Base-by-base conservation (phyloP, 2,888 invertebrate genomes). In the Amphipyra berbera region DNA sequence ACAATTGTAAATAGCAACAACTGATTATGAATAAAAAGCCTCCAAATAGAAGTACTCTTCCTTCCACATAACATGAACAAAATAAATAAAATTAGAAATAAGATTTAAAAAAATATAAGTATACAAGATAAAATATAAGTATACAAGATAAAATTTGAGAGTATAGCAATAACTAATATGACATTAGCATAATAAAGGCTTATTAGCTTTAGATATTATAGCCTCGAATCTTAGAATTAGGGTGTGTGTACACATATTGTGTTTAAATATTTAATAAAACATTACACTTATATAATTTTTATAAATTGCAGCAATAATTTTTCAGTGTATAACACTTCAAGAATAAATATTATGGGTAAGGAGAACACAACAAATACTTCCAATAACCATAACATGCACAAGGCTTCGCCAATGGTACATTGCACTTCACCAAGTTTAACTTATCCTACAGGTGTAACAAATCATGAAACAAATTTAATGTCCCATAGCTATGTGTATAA, bases 1-100 rank as follows among this genome's bases (percentile, higher is more conserved):
- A 93, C 91, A 92, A 91, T 87, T 92, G 91, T 92, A 93, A 93
- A 93, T 92, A 93, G 90, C 90, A 92, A 93, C 92, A 92, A 92
- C 87, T 89, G 88, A 89, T 88, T 82, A 85, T 82, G 82, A 86
- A 84, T 84, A 89, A 84, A 89, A 90, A 93, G 91, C 90, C 91
- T 92, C 90, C 83, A 88, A 88, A 89, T 84, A 86, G 84, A 90
- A 87, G 85, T 85, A 85, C 84, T 83, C 73, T 80, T 78, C 73
- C 79, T 85, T 84, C 82, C 78, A 83, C 85, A 86, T 85, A 88
- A 90, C 86, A 86, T 82, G 69, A 86, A 86, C 87, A 86, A 88
- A 90, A 88, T 86, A 88, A 87, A 87, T 86, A 87, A 83, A 85
- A 87, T 83, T 73, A 68, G 70, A 85, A 87, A 81, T 78, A 84